Evolutionary conservation across 2,113 vertebrate genomes (phyloP).

Genomic region (Phrynocephalus versicolor): DNA sequence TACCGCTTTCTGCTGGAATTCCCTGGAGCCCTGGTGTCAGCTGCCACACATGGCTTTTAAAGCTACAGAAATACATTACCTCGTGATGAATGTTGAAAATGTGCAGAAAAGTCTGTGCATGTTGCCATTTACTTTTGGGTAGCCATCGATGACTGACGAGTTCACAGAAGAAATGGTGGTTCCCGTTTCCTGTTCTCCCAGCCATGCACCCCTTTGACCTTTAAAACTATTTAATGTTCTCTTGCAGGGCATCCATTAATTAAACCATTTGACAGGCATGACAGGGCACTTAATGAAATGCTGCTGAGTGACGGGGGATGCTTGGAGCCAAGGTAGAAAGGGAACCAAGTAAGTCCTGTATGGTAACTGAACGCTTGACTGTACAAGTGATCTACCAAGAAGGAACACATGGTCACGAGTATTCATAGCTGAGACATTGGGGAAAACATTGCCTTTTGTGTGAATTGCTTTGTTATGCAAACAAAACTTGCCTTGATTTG

Average conservation of each 20-base stretch:
- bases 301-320: not conserved
- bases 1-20: not conserved
- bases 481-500: not conserved
- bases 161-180: not conserved
- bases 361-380: not conserved
- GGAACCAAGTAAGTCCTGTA: too few species aligned
- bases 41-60: not conserved
- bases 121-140: not conserved
- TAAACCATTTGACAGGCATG: not conserved
- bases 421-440: not conserved
- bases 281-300: not conserved
- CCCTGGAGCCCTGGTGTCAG: not conserved
- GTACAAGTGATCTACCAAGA: not conserved
- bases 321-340: not conserved
- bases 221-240: not conserved
- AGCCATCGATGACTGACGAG: not conserved
- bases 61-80: not conserved
- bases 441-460: not conserved
- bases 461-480: not conserved
- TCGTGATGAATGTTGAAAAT: not conserved
- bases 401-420: not conserved
- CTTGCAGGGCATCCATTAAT: not conserved
- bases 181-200: not conserved
- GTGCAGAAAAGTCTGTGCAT: not conserved
- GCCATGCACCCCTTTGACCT: not conserved